Conservation (phyloP, 2,797 vertebrate genomes). For the Acridotheres tristis region DNA sequence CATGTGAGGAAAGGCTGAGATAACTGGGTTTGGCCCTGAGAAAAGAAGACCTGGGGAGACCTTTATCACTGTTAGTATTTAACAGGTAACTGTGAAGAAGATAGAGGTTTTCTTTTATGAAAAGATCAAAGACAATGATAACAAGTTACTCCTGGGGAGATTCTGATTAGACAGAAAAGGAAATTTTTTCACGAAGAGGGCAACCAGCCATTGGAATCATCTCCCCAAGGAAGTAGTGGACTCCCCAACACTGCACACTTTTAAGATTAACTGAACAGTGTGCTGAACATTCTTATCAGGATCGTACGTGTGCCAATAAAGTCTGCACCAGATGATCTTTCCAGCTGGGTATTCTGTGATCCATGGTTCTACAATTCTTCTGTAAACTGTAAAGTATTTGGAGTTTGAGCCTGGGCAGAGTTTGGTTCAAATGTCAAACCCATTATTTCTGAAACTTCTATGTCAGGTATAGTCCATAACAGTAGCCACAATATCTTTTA, state of each 20-base stretch:
- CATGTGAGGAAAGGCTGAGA: background rate
- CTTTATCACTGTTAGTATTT: background rate
- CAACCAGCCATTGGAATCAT: background rate
- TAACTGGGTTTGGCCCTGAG: background rate
- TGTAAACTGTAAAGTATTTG: background rate
- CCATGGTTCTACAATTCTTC: background rate
- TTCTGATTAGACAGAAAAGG: background rate
- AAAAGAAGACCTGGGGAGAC: background rate
- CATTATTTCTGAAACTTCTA: background rate
- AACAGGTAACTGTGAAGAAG: accelerated
- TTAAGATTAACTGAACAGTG: background rate
- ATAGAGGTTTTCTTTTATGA: background rate
- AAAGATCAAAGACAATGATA: background rate
- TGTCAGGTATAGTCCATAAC: background rate
- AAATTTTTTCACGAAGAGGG: background rate
- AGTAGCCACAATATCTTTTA: background rate
- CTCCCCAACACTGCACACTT: background rate
- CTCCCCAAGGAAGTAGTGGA: background rate
- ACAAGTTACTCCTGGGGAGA: background rate
- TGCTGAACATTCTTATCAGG: background rate
- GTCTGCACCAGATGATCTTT: background rate
- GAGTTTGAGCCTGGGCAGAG: background rate
- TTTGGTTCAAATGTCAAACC: background rate
- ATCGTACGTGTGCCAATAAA: accelerated
- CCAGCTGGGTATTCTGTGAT: background rate